Evolutionary conservation across 2,113 vertebrate species (phyloP).

Genomic region (Aleadryas rufinucha): DNA sequence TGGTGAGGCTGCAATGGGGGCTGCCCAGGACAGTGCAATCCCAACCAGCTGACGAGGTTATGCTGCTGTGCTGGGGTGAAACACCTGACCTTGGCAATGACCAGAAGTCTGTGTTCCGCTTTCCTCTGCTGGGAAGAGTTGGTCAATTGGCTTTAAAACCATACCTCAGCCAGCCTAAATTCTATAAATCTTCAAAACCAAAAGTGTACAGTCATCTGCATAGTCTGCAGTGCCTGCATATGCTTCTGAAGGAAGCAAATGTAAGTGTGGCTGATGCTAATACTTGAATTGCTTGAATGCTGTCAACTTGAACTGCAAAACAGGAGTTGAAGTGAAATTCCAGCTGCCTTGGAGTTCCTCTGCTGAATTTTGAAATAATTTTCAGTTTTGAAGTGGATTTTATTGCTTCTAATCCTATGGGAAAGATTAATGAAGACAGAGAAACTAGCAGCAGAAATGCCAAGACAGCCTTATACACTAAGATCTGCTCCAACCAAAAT

Average conservation of each 20-base stretch:
- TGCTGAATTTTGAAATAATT: not conserved
- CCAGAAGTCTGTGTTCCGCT: not conserved
- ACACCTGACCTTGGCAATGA: not conserved
- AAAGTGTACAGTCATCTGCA: not conserved
- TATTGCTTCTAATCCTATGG: not conserved
- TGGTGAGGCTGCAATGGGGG: not conserved
- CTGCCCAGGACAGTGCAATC: not conserved
- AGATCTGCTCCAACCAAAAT: not conserved
- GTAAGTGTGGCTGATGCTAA: not conserved
- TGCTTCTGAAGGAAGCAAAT: not conserved
- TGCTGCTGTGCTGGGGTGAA: rapidly evolving
- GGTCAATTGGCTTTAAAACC: not conserved
- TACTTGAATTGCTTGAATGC: not conserved
- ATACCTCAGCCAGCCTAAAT: not conserved
- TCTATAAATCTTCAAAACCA: not conserved
- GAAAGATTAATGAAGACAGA: not conserved
- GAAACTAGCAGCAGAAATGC: not conserved
- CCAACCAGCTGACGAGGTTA: not conserved
- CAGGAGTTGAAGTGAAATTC: constrained; percentile 40
- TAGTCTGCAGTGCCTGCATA: not conserved
- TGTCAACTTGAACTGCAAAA: not conserved
- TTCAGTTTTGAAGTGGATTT: constrained; percentile 9
- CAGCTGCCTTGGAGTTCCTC: constrained; percentile 5
- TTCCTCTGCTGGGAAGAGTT: not conserved
- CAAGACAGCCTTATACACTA: not conserved